Conservation (phyloP, 2,113 vertebrate species). For the Cricetomys ansorgei region DNA sequence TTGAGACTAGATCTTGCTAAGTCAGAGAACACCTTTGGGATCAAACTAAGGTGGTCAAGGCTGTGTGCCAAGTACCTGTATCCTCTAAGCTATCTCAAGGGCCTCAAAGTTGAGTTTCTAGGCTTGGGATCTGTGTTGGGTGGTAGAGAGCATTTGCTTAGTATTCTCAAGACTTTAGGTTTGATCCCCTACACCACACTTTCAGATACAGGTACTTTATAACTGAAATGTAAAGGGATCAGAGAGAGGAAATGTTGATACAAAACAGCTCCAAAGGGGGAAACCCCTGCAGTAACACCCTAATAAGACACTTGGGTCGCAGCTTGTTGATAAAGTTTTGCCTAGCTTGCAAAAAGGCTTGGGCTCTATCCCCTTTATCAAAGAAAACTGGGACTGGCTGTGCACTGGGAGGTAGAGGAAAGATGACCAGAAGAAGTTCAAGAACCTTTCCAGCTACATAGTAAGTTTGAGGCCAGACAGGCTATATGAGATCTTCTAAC, state of each 20-base stretch:
- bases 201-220: neutral
- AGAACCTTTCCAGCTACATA: neutral
- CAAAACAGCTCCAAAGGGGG: constrained; percentile 30
- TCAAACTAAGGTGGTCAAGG: neutral
- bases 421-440: neutral
- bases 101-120: neutral
- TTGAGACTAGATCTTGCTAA: neutral
- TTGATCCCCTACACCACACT: neutral
- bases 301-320: neutral
- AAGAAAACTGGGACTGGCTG: neutral
- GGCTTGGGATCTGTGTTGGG: neutral
- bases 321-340: neutral
- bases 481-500: neutral
- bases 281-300: neutral
- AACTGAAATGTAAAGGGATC: neutral
- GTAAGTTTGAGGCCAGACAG: neutral
- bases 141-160: neutral
- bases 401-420: neutral
- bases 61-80: neutral
- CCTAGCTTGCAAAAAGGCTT: neutral
- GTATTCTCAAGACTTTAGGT: neutral
- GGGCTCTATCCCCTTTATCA: neutral
- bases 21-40: neutral
- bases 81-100: neutral
- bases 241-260: neutral